Evolutionary conservation across 2,113 vertebrate genomes (phyloP).

Genomic region (Dasypus novemcinctus): DNA sequence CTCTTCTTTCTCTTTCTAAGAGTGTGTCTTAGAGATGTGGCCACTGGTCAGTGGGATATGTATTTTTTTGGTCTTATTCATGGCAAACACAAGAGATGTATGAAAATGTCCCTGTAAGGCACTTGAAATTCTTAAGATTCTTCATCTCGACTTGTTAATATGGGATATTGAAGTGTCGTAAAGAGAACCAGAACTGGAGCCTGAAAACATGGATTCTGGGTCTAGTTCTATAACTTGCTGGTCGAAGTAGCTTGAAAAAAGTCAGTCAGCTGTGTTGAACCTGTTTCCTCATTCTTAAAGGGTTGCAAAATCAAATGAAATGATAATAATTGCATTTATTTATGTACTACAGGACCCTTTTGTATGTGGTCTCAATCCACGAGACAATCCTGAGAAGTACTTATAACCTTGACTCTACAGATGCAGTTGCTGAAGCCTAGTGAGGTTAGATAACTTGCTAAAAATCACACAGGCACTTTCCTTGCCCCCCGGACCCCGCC

Average conservation of each 20-base stretch:
- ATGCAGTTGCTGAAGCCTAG: neutral
- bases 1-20: neutral
- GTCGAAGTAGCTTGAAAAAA: neutral
- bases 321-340: neutral
- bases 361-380: neutral
- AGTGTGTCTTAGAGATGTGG: neutral
- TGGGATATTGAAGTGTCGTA: neutral
- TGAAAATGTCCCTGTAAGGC: neutral
- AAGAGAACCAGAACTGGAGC: neutral
- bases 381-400: neutral
- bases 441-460: neutral
- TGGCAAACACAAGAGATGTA: neutral
- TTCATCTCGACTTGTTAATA: neutral
- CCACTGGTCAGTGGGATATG: neutral
- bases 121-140: slow-evolving; percentile 5
- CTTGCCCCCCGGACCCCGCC: no score
- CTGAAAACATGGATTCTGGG: neutral
- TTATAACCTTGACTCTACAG: neutral
- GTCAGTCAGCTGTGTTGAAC: neutral
- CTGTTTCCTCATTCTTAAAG: neutral
- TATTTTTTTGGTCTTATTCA: neutral
- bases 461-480: neutral
- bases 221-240: neutral
- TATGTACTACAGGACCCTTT: neutral
- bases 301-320: neutral